Evolutionary conservation across 2,113 vertebrate genomes (phyloP).

Genomic region (Verasper variegatus): DNA sequence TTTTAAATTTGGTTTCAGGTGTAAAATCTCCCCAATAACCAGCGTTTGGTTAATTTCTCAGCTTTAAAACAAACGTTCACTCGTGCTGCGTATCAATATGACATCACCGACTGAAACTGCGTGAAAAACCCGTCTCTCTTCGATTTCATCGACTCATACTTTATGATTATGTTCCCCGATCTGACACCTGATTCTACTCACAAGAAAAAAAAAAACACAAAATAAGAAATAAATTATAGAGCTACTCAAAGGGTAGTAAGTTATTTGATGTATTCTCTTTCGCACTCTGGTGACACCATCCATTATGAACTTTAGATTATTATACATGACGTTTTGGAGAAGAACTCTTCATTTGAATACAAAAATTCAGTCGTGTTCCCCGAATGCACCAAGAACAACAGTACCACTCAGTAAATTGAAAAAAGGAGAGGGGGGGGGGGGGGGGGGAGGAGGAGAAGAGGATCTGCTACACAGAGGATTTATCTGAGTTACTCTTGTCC

Average conservation of each 20-base stretch:
- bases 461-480: constrained; percentile 60
- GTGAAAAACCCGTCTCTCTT: neutral
- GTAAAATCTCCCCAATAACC: neutral
- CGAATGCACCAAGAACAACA: constrained; percentile 31
- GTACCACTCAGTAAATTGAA: constrained; percentile 42
- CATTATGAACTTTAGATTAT: neutral
- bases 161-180: neutral
- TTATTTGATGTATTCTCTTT: neutral
- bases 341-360: constrained; percentile 28
- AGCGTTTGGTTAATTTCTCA: neutral
- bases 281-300: neutral
- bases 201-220: constrained; percentile 21
- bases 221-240: constrained; percentile 46
- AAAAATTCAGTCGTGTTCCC: constrained; percentile 37
- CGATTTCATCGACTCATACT: neutral
- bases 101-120: constrained; percentile 28
- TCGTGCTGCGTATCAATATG: constrained; percentile 1
- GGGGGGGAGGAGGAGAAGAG: constrained; percentile 25
- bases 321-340: constrained; percentile 23
- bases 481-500: constrained; percentile 40
- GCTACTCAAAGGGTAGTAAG: constrained; percentile 20
- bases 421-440: neutral
- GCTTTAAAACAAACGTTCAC: neutral
- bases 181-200: neutral
- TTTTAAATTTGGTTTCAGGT: neutral